Base-by-base conservation (phyloP, 2,113 vertebrate species). In the Plectropomus leopardus region DNA sequence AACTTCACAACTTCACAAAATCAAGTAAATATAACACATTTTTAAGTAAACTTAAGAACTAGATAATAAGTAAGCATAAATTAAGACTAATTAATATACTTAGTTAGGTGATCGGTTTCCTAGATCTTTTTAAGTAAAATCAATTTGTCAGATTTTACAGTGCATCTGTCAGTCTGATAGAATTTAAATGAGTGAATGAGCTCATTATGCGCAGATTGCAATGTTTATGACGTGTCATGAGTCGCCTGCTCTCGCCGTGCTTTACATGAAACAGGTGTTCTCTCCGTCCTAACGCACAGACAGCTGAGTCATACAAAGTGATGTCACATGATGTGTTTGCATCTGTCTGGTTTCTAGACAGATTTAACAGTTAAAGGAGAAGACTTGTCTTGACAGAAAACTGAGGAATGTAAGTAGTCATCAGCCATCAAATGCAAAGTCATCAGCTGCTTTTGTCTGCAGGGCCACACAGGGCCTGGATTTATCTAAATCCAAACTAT, bases 371-470 rank as follows among this genome's bases (percentile, higher is more conserved):
- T n/a, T n/a, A n/a, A n/a, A n/a, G n/a, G n/a, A n/a, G n/a, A n/a
- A 50, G 54, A 40, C 28, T 15, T 58, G 73, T 76, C 48, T 6
- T 21, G 72, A 57, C 73, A 66, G 50, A 24, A 55, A 44, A 30
- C 34, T 16, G 16, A 60, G 45, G 58, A 63, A 63, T 51, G 58
- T 61, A 4, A 44, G 23, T 21, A 42, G 34, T 36, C 36, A 9
- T 40, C 36, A 40, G 36, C 11, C 36, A 10, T 40, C 36, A 40
- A 10, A 40, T 10, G 8, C 4, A 11, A 10, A 34, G 55, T 58
- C 17, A 34, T 34, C 16, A 21, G 9, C 19, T n/a, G 30, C 17
- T 32, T 32, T 58, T 17, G 16, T 11, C 9, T 21, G 55, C 16
- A 17, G 45, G 5, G 17, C 19, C 45, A 47, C 17, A 47, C n/a